Evolutionary conservation across 2,888 invertebrate genomes (phyloP).

Genomic region (Oxytorus armatus): DNA sequence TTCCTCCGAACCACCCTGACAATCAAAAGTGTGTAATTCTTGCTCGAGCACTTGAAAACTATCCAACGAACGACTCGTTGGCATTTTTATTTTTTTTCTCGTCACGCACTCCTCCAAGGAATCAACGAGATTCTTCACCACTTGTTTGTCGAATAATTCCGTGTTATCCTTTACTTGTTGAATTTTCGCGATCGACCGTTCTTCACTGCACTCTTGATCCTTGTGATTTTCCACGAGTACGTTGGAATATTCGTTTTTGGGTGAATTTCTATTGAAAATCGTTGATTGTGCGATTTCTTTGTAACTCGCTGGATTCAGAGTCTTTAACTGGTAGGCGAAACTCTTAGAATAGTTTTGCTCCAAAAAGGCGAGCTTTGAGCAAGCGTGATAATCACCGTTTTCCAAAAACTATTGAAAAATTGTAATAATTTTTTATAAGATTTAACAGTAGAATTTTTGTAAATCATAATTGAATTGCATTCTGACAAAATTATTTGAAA

Average conservation of each 20-base stretch:
- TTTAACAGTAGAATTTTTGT: neutral
- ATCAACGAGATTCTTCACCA: constrained; percentile 81
- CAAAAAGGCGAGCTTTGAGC: constrained; percentile 84
- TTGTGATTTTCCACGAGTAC: neutral
- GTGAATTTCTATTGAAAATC: constrained; percentile 14
- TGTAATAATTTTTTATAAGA: neutral
- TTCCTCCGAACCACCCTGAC: constrained; percentile 84
- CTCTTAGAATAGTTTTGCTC: constrained; percentile 83
- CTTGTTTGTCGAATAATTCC: constrained; percentile 80
- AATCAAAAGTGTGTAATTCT: constrained; percentile 83
- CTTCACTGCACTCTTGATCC: constrained; percentile 1
- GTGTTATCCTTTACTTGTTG: constrained; percentile 74
- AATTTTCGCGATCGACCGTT: constrained; percentile 45
- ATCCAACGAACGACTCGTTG: constrained; percentile 81
- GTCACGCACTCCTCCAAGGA: constrained; percentile 79
- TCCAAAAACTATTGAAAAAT: constrained; percentile 80
- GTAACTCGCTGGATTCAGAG: constrained; percentile 76
- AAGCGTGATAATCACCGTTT: constrained; percentile 84
- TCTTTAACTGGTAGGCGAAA: constrained; percentile 83
- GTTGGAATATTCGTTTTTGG: too few species aligned
- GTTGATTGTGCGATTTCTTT: constrained; percentile 65
- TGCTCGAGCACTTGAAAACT: constrained; percentile 80
- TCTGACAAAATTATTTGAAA: constrained; percentile 44
- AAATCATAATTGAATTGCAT: neutral
- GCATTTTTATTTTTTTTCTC: constrained; percentile 80